Percentiles rank a stretch among this genome's conserved stretches.
phyloP scores from a whole-genome alignment of 2,888 invertebrate genomes.

The Chaitophorus viminalis region DNA sequence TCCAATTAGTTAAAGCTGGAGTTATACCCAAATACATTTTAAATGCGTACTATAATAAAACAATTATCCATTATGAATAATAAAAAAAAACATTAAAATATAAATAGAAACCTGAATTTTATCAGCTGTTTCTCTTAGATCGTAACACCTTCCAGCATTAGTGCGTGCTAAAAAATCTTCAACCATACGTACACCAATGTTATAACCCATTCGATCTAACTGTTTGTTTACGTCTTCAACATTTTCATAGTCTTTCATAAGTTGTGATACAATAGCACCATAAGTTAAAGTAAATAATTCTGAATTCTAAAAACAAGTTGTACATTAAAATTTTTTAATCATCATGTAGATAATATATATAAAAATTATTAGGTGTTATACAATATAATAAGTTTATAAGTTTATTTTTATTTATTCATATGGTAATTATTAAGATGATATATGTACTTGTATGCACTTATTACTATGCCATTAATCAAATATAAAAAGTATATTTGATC shows the following conservation, averaged over 20 bases:
- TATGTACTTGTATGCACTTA: too few relatives aligned
- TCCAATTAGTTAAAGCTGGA: constrained; percentile 95
- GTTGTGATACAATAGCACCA: constrained; percentile 95
- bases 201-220: constrained; percentile 94
- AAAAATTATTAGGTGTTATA: background rate
- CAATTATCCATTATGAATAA: constrained; percentile 66
- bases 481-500: too few relatives aligned
- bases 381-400: too few relatives aligned
- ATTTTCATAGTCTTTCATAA: constrained; percentile 95
- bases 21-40: constrained; percentile 90
- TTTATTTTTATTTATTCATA: too few relatives aligned
- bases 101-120: constrained; percentile 79
- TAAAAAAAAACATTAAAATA: background rate
- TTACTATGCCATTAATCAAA: too few relatives aligned
- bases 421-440: too few relatives aligned
- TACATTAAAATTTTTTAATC: background rate
- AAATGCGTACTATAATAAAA: constrained; percentile 71
- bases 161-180: constrained; percentile 97
- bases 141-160: constrained; percentile 87
- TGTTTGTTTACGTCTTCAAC: constrained; percentile 98
- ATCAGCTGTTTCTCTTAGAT: constrained; percentile 97
- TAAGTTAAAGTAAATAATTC: constrained; percentile 97
- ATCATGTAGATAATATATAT: too few relatives aligned
- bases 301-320: constrained; percentile 78
- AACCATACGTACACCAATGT: constrained; percentile 96